Percentiles rank a stretch among this genome's conserved stretches.
phyloP scores from a whole-genome alignment of 1,140 invertebrate genomes.

The Phymorhynchus buccinoides region DNA sequence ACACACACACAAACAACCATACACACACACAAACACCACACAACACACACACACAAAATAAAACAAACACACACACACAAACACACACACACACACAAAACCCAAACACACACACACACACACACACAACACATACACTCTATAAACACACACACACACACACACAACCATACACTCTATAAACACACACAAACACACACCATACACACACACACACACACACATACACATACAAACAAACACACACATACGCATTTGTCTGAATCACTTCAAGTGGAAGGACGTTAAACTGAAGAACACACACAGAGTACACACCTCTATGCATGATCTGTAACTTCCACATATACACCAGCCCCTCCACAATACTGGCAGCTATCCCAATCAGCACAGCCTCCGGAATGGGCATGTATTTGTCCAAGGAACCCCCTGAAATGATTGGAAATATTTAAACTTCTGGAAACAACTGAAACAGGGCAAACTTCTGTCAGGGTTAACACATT shows the following conservation, averaged over 20 bases:
- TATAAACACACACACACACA: not conserved
- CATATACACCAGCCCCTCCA: conserved; percentile 74
- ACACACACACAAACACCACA: not conserved
- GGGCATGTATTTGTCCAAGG: conserved; percentile 70
- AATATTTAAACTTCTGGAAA: not conserved
- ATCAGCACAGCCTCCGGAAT: conserved; percentile 70
- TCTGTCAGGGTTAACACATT: not conserved
- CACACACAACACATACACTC: no score
- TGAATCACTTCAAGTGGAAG: no score
- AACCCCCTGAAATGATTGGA: conserved; percentile 67
- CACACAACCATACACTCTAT: not conserved
- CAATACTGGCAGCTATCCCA: conserved; percentile 69
- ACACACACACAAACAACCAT: not conserved
- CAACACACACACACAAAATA: not conserved
- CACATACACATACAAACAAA: not conserved
- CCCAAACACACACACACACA: no score
- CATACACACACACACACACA: not conserved
- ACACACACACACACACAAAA: not conserved
- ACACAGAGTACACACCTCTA: conserved; percentile 65
- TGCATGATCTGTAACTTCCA: conserved; percentile 75
- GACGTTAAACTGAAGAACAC: not conserved
- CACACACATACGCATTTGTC: not conserved
- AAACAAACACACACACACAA: not conserved
- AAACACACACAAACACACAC: no score
- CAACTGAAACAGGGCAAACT: not conserved